A percentile compares a stretch with the other conserved stretches of the same genome.
Evolutionary conservation across 2,888 invertebrate genomes (phyloP).

Genomic region (Mactromeris polynyma): DNA sequence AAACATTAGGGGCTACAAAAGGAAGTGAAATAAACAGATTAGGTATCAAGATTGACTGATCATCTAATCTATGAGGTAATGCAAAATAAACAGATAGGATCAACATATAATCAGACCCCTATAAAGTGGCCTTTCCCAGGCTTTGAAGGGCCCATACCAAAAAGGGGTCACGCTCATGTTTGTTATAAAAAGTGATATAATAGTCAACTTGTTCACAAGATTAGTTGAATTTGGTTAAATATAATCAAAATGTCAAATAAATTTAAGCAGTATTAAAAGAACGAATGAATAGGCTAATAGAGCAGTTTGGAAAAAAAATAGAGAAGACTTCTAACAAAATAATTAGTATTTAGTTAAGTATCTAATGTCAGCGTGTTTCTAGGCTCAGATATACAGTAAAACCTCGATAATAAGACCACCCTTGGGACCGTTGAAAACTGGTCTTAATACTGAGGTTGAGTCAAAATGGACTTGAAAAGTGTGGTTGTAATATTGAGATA

Average conservation of each 20-base stretch:
- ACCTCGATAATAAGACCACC: too few relatives aligned
- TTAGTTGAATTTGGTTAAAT: not conserved
- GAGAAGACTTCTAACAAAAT: too few relatives aligned
- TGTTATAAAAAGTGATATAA: not conserved
- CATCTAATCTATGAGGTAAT: not conserved
- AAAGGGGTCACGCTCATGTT: not conserved
- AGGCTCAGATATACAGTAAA: too few relatives aligned
- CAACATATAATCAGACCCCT: not conserved
- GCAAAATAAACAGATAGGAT: not conserved
- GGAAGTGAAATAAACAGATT: constrained; percentile 4
- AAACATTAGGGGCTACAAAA: not conserved
- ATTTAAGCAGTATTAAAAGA: not conserved
- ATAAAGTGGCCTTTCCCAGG: not conserved
- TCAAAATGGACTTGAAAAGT: too few relatives aligned
- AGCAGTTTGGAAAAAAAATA: not conserved
- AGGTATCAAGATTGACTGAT: not conserved
- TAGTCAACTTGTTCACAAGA: not conserved
- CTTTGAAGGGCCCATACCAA: not conserved
- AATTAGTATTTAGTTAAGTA: too few relatives aligned
- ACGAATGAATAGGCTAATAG: not conserved
- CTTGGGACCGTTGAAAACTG: too few relatives aligned
- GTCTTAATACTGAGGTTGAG: too few relatives aligned
- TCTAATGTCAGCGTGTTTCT: too few relatives aligned
- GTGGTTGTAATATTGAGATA: too few relatives aligned
- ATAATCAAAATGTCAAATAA: not conserved